Conservation (phyloP, 1,140 invertebrate species). For the Nasonia giraulti region DNA sequence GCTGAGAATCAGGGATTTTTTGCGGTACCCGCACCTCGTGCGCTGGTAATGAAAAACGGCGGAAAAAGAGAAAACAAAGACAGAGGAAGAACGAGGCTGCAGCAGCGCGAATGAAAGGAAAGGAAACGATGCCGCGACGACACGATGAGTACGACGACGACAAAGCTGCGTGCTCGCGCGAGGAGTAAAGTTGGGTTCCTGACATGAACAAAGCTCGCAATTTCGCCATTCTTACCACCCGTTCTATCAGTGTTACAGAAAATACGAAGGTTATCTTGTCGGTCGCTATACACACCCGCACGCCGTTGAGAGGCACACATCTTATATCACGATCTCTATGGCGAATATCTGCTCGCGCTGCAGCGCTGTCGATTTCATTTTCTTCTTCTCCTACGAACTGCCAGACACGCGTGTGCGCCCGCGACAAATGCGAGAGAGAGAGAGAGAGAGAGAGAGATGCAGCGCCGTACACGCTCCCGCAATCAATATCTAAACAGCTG, state of each 20-base stretch:
- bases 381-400: neutral
- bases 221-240: constrained; percentile 61
- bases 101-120: constrained; percentile 35
- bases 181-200: constrained; percentile 53
- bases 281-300: constrained; percentile 21
- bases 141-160: neutral
- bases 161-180: constrained; percentile 32
- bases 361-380: constrained; percentile 25
- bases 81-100: constrained; percentile 34
- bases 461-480: neutral
- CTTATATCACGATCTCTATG: constrained; percentile 25
- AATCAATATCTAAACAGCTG: constrained; percentile 11
- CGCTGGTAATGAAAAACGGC: constrained; percentile 40
- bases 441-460: too few species aligned
- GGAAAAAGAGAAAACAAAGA: constrained; percentile 36
- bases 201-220: constrained; percentile 65
- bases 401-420: too few species aligned
- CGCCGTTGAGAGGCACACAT: neutral
- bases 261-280: constrained; percentile 61
- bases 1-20: neutral
- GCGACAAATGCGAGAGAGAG: too few species aligned
- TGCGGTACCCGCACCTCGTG: neutral
- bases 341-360: neutral
- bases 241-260: constrained; percentile 57
- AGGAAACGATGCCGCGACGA: constrained; percentile 20